Percentiles rank a stretch among this genome's conserved stretches.
Conservation (phyloP, 2,113 vertebrate species). For the Eretmochelys imbricata region DNA sequence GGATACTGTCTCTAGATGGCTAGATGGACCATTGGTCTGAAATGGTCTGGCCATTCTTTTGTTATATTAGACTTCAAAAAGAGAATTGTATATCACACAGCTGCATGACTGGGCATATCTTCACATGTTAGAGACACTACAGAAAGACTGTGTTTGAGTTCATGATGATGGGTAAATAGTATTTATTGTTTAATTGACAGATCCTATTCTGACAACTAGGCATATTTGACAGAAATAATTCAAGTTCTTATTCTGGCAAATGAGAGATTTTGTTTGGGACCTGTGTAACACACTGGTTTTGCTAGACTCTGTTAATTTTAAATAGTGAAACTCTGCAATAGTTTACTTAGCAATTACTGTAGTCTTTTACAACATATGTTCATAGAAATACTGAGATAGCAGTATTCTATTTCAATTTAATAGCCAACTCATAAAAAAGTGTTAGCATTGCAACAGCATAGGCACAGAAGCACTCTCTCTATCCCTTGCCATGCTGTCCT, state of each 20-base stretch:
- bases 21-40: background rate
- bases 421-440: background rate
- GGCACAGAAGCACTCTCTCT: background rate
- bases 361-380: slow-evolving; percentile 12
- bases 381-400: background rate
- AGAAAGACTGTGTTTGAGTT: background rate
- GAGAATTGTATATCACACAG: background rate
- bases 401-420: slow-evolving; percentile 18
- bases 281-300: background rate
- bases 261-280: background rate
- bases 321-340: background rate
- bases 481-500: background rate
- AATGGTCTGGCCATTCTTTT: background rate
- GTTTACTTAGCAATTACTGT: slow-evolving; percentile 43
- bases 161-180: background rate
- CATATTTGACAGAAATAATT: background rate
- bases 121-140: background rate
- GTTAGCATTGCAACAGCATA: background rate
- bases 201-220: background rate
- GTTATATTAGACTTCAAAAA: background rate
- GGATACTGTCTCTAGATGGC: background rate
- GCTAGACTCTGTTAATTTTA: slow-evolving; percentile 12
- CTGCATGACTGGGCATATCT: background rate
- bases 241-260: background rate
- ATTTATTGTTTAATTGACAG: background rate